These are phyloP conservation scores for Drosophila elegans DNA, from an alignment of 1,140 invertebrate species.

Conservation along the genomic window DNA sequence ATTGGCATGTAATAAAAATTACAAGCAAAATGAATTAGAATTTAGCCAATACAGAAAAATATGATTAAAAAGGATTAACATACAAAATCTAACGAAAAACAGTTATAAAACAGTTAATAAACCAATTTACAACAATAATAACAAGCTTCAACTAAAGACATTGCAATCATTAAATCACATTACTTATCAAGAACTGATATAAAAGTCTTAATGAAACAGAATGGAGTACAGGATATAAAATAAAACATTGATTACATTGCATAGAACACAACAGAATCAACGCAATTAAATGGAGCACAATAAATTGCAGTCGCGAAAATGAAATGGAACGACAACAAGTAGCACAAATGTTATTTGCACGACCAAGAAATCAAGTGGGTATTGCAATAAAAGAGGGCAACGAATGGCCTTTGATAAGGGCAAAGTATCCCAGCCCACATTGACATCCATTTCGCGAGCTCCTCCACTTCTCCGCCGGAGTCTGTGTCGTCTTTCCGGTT, in stretches of 20 bases:
- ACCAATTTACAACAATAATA: no score
- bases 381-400: conserved; percentile 7
- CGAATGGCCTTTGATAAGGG: conserved; percentile 16
- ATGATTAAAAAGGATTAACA: no score
- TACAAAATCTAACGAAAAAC: no score
- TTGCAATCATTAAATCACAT: no score
- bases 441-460: background rate
- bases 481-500: conserved; percentile 32
- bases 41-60: no score
- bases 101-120: no score
- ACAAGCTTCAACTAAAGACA: no score
- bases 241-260: background rate
- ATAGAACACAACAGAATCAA: background rate
- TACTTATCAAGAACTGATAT: no score
- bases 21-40: background rate
- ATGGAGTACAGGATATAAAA: background rate
- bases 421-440: background rate
- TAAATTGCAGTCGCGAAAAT: background rate
- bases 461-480: conserved; percentile 5
- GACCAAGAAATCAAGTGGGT: conserved; percentile 12
- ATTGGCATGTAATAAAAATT: background rate
- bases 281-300: background rate
- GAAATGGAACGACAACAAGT: background rate
- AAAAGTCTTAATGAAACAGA: background rate
- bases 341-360: background rate